Conservation (phyloP, 2,888 invertebrate genomes). For the Pollenia labialis region DNA sequence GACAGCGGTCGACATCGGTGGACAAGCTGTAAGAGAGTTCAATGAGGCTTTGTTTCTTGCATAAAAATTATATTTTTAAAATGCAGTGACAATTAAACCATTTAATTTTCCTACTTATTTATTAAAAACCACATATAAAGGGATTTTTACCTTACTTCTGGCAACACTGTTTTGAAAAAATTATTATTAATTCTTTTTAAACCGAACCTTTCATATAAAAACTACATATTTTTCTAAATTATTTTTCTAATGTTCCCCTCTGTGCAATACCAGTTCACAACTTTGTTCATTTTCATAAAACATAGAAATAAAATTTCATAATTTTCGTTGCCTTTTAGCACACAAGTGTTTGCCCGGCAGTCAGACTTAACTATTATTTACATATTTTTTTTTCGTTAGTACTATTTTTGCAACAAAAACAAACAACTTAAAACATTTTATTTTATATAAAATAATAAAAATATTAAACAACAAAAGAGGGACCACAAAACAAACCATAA, state of each 20-base stretch:
- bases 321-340: not conserved
- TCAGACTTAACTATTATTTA: not conserved
- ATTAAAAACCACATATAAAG: no score
- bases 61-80: no score
- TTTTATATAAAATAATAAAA: not conserved
- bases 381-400: not conserved
- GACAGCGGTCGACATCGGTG: no score
- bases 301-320: not conserved
- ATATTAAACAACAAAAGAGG: slow-evolving; percentile 36
- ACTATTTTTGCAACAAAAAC: slow-evolving; percentile 1
- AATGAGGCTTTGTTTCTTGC: no score
- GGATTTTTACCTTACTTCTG: no score
- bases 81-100: no score
- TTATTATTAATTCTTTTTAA: no score
- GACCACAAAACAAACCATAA: slow-evolving; percentile 15
- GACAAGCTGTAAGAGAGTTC: fast-evolving
- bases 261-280: slow-evolving; percentile 3
- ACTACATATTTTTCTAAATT: no score
- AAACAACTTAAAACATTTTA: not conserved
- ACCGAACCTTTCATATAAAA: no score
- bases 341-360: not conserved
- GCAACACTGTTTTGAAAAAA: no score
- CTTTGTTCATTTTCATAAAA: not conserved
- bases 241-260: no score
- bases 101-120: no score